A percentile compares a stretch with the other conserved stretches of the same genome.
Evolutionary conservation across 2,888 invertebrate species (phyloP).

Genomic region (Galerucella nymphaeae): DNA sequence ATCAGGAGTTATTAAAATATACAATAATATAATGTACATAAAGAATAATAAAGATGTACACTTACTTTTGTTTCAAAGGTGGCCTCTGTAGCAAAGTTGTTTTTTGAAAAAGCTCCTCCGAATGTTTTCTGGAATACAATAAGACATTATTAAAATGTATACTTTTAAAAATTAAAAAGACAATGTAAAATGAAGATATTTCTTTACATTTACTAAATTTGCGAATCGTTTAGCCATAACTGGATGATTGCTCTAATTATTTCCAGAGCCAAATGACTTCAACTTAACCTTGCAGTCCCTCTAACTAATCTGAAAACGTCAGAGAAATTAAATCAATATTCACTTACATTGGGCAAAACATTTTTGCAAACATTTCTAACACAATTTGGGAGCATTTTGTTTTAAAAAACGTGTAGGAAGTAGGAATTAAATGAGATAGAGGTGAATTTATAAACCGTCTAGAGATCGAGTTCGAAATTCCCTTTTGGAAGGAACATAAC

Average conservation of each 20-base stretch:
- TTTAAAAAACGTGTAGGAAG: background rate
- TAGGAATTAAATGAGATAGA: background rate
- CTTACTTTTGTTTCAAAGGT: conserved; percentile 72
- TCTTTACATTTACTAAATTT: conserved; percentile 51
- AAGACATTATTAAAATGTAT: background rate
- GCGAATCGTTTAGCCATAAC: conserved; percentile 51
- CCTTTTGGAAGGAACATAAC: conserved; percentile 10
- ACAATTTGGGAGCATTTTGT: conserved; percentile 65
- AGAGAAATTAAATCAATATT: conserved; percentile 37
- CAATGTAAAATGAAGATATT: conserved; percentile 17
- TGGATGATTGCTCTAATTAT: conserved; percentile 25
- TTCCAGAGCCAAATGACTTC: conserved; percentile 46
- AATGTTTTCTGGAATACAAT: conserved; percentile 59
- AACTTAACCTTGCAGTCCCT: conserved; percentile 54
- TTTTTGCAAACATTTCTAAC: conserved; percentile 62
- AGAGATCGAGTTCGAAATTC: background rate
- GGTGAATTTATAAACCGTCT: background rate
- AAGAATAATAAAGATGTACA: conserved; percentile 13
- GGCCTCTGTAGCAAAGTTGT: conserved; percentile 71
- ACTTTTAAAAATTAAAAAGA: conserved; percentile 17
- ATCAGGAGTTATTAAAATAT: background rate
- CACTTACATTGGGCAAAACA: conserved; percentile 65
- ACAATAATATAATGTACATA: no score
- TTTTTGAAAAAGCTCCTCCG: conserved; percentile 53
- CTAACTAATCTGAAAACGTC: conserved; percentile 34